These are phyloP conservation scores for Syngnathus rostellatus DNA, from an alignment of 2,797 vertebrate genomes.

Conservation along the genomic window DNA sequence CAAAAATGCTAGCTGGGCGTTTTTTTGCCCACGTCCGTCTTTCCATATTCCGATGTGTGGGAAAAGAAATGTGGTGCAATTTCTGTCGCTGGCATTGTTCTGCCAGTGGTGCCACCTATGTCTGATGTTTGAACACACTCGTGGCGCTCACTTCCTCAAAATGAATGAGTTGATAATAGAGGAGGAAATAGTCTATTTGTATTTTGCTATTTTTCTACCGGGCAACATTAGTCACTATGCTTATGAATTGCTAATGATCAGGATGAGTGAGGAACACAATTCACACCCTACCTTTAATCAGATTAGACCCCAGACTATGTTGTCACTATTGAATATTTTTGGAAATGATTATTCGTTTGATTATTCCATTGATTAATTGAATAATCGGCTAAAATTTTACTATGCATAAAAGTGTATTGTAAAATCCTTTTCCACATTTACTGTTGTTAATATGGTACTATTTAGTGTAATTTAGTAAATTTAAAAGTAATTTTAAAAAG, in stretches of 20 bases:
- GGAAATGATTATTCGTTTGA: no score
- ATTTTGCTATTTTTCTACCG: not conserved
- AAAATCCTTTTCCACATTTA: no score
- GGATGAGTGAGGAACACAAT: no score
- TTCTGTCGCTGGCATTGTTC: slow-evolving; percentile 53
- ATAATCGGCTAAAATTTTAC: no score
- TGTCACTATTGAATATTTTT: no score
- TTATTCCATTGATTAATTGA: no score
- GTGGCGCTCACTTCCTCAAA: slow-evolving; percentile 42
- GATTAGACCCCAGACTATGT: not conserved
- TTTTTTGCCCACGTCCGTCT: slow-evolving; percentile 27
- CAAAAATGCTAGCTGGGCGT: slow-evolving; percentile 31
- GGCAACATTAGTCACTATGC: no score
- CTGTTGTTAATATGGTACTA: no score
- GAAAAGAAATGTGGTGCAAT: slow-evolving; percentile 18
- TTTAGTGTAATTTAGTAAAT: no score
- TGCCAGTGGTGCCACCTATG: slow-evolving; percentile 28
- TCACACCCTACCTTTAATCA: not conserved
- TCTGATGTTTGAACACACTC: slow-evolving; percentile 51
- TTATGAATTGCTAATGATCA: no score
- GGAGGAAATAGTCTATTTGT: slow-evolving; percentile 16
- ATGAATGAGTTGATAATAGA: slow-evolving; percentile 12
- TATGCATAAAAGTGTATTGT: no score
- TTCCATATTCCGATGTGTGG: slow-evolving; percentile 26
- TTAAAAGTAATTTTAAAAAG: no score